Evolutionary conservation across 2,888 invertebrate species (phyloP), one percentile per base, ranked within the genome.

Genomic region (Heliothis peltigera): DNA sequence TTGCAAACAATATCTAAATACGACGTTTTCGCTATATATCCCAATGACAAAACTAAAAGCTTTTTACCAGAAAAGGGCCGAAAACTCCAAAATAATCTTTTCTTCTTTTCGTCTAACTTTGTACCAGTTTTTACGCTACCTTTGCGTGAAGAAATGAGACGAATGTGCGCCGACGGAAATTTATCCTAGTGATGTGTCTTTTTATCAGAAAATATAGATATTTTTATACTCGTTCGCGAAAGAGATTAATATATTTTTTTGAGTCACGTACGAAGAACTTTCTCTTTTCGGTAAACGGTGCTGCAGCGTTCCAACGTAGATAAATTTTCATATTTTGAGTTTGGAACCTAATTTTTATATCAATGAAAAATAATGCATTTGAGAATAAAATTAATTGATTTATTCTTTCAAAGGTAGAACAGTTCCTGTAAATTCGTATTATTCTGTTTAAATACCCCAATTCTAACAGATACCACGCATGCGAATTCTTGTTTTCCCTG

Each of bases 131-230:
- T 42, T 56, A 43, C 53, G 5, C 25, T 44, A 54, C 18, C 43
- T 70, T 59, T 42, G 39, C 28, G 52, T 61, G 62, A 65, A 64
- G 57, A 68, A 46, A 59, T 66, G 67, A 77, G 48, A 61, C 54
- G 46, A 47, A 61, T 67, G 25, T 60, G 15, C 49, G 18, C 55
- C 43, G 43, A 53, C 48, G 60, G 51, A 67, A 76, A 77, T 58
- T 67, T 51, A 22, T 64, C 52, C 44, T 47, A 58, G 56, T 68
- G 48, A 44, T 53, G 7, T 61, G 61, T 65, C 57, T 58, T 18
- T 47, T 53, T 63, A 59, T 19, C 47, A 62, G 54, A 61, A 73
- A 73, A 73, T 48, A 69, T 61, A 48, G 57, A 55, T 58, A 59
- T 53, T 43, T 58, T 56, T 51, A 44, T 55, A 43, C 49, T 28